Conservation (phyloP, 1,140 invertebrate species). For the Cydia amplana region DNA sequence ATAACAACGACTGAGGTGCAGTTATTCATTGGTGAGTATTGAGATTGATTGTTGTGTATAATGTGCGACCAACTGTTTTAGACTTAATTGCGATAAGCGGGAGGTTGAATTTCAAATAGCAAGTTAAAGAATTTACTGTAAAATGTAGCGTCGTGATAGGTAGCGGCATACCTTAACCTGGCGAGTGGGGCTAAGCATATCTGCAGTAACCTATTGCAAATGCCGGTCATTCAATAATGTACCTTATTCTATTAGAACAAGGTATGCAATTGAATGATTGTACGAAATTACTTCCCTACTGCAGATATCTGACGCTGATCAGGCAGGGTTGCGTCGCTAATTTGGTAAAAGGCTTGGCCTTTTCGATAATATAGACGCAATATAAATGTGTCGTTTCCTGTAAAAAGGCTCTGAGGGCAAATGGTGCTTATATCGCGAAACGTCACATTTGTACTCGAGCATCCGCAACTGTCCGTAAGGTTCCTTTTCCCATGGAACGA, state of each 20-base stretch:
- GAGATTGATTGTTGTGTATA: conserved; percentile 3
- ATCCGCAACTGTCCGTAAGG: background rate
- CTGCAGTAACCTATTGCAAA: background rate
- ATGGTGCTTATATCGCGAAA: background rate
- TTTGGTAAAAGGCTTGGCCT: conserved; percentile 1
- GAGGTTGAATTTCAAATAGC: background rate
- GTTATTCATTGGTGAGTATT: background rate
- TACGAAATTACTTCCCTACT: background rate
- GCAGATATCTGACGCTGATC: background rate
- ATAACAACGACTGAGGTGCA: background rate
- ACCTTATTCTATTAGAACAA: background rate
- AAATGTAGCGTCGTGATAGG: background rate
- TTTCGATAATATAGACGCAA: background rate
- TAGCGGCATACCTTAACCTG: background rate
- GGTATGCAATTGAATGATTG: background rate
- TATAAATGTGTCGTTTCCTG: background rate
- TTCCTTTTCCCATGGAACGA: background rate
- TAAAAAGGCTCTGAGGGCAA: background rate
- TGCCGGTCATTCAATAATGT: background rate
- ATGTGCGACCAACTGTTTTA: conserved; percentile 14
- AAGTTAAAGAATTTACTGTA: conserved; percentile 13
- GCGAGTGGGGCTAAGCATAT: background rate
- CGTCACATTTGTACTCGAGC: background rate
- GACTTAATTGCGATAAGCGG: conserved; percentile 3
- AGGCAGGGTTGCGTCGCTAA: background rate